phyloP scores from a whole-genome alignment of 2,888 invertebrate genomes.

The Neoaliturus tenellus region DNA sequence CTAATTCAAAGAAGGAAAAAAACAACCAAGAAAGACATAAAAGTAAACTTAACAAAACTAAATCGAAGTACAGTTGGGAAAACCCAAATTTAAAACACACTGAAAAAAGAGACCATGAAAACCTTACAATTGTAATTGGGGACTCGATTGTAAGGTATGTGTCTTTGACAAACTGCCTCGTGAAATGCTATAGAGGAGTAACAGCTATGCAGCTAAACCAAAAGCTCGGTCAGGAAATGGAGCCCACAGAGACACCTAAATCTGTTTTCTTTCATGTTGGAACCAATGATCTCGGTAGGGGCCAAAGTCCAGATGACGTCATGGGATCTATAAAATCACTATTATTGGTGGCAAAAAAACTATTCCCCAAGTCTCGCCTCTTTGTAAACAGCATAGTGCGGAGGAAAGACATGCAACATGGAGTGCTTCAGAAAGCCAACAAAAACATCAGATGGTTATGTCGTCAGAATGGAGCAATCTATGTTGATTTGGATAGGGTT shows the following conservation, averaged over 20 bases:
- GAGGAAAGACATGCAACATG: neutral
- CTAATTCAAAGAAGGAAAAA: neutral
- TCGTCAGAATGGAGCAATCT: neutral
- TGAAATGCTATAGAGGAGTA: neutral
- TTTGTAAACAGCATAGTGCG: neutral
- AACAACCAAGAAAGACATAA: neutral
- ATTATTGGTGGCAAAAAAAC: neutral
- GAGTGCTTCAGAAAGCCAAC: neutral
- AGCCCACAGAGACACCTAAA: neutral
- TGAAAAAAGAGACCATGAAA: neutral
- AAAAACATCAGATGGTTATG: neutral
- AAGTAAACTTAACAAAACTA: neutral
- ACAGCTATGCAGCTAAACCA: neutral
- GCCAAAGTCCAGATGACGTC: neutral
- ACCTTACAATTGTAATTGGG: neutral
- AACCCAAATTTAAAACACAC: neutral
- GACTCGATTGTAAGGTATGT: neutral
- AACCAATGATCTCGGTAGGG: neutral
- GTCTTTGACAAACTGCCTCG: neutral
- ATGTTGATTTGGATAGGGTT: neutral
- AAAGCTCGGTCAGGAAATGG: neutral
- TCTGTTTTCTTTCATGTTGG: neutral
- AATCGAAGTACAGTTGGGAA: neutral
- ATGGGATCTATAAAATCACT: neutral
- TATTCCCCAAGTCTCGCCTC: neutral